Evolutionary conservation across 2,797 vertebrate genomes (phyloP).

Genomic region (Galago senegalensis): DNA sequence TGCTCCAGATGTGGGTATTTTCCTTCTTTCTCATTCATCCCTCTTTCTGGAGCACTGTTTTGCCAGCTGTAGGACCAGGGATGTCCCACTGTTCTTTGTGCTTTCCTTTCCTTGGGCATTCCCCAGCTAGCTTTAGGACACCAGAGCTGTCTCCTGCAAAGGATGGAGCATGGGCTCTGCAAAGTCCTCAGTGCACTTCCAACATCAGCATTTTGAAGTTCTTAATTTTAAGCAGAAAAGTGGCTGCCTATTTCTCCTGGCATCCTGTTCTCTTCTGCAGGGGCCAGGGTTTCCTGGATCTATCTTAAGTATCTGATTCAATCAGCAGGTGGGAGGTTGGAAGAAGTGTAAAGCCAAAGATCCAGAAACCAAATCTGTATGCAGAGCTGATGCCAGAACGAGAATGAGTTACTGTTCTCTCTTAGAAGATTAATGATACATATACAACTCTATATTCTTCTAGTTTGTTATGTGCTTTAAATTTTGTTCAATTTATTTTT

Average conservation of each 20-base stretch:
- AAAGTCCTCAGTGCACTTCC: background rate
- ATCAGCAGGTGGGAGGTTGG: background rate
- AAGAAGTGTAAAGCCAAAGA: background rate
- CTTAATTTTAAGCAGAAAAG: background rate
- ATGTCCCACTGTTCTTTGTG: background rate
- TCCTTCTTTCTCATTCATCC: background rate
- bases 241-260: background rate
- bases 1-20: rapidly evolving
- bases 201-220: background rate
- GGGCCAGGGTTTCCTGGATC: background rate
- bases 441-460: background rate
- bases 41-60: background rate
- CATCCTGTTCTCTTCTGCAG: background rate
- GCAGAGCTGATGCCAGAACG: background rate
- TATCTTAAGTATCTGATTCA: background rate
- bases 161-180: background rate
- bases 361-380: background rate
- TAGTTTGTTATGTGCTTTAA: background rate
- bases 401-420: background rate
- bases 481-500: background rate
- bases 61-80: background rate
- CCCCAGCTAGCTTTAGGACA: background rate
- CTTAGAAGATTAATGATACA: background rate
- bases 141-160: background rate
- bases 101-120: background rate